phyloP scores from a whole-genome alignment of 2,888 invertebrate species.

The Julus scandinavius region DNA sequence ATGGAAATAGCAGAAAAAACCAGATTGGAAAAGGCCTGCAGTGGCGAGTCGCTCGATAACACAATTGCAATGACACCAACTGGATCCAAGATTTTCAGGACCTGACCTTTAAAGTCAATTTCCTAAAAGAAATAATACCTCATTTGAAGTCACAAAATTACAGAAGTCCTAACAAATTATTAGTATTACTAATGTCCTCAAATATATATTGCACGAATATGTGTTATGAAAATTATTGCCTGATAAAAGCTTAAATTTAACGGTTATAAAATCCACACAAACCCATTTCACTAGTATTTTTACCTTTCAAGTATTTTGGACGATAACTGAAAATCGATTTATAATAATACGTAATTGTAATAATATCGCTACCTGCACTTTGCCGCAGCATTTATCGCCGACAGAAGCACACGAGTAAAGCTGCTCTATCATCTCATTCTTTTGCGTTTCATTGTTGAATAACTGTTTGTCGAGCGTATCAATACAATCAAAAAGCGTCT shows the following conservation, averaged over 20 bases:
- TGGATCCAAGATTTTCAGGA: constrained; percentile 30
- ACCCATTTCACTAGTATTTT: too few species aligned
- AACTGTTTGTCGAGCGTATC: background rate
- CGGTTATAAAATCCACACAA: too few species aligned
- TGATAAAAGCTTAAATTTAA: too few species aligned
- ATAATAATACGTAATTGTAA: too few species aligned
- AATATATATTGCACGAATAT: too few species aligned
- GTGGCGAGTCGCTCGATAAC: background rate
- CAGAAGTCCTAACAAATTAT: too few species aligned
- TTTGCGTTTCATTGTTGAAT: background rate
- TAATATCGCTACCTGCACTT: background rate
- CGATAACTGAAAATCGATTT: too few species aligned
- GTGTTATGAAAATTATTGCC: too few species aligned
- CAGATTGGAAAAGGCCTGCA: background rate
- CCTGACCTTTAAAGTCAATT: constrained; percentile 8
- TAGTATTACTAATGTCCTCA: too few species aligned
- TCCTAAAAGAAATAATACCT: background rate
- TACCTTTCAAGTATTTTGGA: too few species aligned
- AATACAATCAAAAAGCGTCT: background rate
- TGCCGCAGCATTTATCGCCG: background rate
- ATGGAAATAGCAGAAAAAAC: constrained; percentile 45
- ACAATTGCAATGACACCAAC: constrained; percentile 46
- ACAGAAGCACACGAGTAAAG: constrained; percentile 27
- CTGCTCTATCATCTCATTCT: background rate
- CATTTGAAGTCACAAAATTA: background rate